Conservation (phyloP, 2,113 vertebrate genomes). For the Gallinago undulata region DNA sequence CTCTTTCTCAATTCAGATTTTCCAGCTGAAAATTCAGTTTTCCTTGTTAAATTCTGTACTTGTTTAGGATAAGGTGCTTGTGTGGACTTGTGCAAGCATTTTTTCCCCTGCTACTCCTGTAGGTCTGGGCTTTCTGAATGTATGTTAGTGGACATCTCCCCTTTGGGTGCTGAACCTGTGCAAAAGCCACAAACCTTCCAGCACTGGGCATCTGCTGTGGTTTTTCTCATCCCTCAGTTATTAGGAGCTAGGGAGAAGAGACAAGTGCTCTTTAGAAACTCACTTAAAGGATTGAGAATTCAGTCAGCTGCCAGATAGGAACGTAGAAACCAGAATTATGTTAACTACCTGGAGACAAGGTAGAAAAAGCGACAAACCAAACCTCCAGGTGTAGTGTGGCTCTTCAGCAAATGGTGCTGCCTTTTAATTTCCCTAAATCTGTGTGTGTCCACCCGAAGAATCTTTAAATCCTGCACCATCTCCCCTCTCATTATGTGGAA, state of each 20-base stretch:
- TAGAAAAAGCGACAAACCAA: not conserved
- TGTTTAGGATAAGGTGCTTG: not conserved
- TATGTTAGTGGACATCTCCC: not conserved
- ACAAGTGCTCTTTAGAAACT: not conserved
- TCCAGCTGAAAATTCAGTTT: not conserved
- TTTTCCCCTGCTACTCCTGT: not conserved
- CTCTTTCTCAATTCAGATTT: not conserved
- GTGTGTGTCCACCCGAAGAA: too few relatives aligned
- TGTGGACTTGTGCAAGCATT: fast-evolving
- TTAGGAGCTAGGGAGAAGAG: not conserved
- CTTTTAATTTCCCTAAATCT: not conserved
- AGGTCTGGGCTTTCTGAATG: not conserved
- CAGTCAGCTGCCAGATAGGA: fast-evolving
- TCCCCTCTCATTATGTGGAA: not conserved
- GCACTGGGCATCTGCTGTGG: not conserved
- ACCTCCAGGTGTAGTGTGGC: fast-evolving
- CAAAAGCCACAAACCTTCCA: not conserved
- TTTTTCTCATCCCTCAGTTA: too few relatives aligned
- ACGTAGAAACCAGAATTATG: not conserved
- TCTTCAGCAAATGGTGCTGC: not conserved
- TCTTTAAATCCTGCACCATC: not conserved
- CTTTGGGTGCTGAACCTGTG: not conserved
- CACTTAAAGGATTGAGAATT: not conserved
- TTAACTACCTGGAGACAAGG: too few relatives aligned
- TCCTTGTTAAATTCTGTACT: too few relatives aligned